Base-by-base conservation (phyloP, 2,113 vertebrate species). In the Morone saxatilis region DNA sequence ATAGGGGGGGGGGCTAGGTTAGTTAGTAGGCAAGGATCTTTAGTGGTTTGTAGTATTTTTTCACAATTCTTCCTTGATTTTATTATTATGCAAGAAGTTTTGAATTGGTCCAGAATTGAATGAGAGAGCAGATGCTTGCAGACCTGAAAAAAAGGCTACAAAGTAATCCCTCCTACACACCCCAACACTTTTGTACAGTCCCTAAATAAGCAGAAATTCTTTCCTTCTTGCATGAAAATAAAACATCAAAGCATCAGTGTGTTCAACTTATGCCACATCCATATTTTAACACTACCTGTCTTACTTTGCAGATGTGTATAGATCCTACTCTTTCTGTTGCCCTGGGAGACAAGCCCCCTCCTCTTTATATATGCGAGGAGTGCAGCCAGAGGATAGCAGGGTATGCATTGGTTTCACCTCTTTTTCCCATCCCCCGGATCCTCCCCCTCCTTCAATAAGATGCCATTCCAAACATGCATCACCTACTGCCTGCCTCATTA, bases 291-390 rank as follows among this genome's bases (percentile, higher is more conserved):
- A 0, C 9, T 48, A 2, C 57, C 17, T 88, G 63, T 91, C 76
- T 81, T 38, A 50, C 92, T 66, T 95, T 96, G 88, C 96, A 99
- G 98, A 99, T 99, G 98, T 99, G 98, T 86, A 98, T 99, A 91
- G 98, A 99, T 84, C 97, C 98, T 7, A 97, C 98, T 38, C 95
- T 99, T 72, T 98, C 98, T 11, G 98, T 99, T 88, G 97, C 98
- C 84, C 92, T 99, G 94, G 98, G 98, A 91, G 98, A 99, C 93
- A 99, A 99, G 61, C 98, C 98, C n/a, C 98, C 98, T 71, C 98
- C 98, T 7, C 88, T 99, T 16, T 99, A 99, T 83, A 98, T 99
- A 85, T 99, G 98, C 88, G 98, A 99, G 92, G 98, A 99, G 91
- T 99, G 98, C 94, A 99, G 98, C 91, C 97, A 99, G 92, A 97